Evolutionary conservation across 2,797 vertebrate species (phyloP), one percentile per base, ranked within the genome.

Genomic region (Eremophila alpestris): DNA sequence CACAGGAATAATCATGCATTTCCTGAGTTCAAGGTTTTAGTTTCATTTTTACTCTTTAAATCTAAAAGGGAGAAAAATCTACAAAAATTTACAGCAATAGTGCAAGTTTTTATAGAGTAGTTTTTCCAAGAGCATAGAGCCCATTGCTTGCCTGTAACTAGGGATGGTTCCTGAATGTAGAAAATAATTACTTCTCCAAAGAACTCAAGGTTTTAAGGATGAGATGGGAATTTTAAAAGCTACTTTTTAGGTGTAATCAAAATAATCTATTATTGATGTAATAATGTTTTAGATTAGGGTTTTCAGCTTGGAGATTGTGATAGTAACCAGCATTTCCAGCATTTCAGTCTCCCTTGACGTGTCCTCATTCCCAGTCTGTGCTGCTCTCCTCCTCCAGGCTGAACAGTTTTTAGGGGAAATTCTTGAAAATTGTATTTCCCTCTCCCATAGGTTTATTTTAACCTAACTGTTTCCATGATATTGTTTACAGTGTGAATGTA

Each of bases 401-500:
- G 34, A 62, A 19, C 6, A 9, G 3, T 62, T 65, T 77, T 56
- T 8, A 0, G 4, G 20, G 46, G 14, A 52, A 92, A 36, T 10
- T n/a, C 9, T n/a, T 76, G 22, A 65, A 89, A 82, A 58, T 7
- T 58, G 0, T 51, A 30, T 77, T 80, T 76, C 30, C 7, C 5
- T 27, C 7, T 5, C 3, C 18, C 26, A 17, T 41, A 17, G 4
- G 30, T 83, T 86, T 71, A 58, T 90, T 83, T 89, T 62, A 64
- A 11, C 7, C 16, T n/a, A 12, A 52, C 16, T 3, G 0, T 13
- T 86, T 70, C 41, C 38, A 49, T 2, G 0, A 63, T 52, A n/a
- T 58, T 65, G 4, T 58, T 90, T 48, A 67, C 23, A 32, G 6
- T 67, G 17, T 2, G 2, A 48, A 29, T 55, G 9, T 38, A 73